Conservation (phyloP, 2,797 vertebrate genomes). For the Sebastes oblongus region DNA sequence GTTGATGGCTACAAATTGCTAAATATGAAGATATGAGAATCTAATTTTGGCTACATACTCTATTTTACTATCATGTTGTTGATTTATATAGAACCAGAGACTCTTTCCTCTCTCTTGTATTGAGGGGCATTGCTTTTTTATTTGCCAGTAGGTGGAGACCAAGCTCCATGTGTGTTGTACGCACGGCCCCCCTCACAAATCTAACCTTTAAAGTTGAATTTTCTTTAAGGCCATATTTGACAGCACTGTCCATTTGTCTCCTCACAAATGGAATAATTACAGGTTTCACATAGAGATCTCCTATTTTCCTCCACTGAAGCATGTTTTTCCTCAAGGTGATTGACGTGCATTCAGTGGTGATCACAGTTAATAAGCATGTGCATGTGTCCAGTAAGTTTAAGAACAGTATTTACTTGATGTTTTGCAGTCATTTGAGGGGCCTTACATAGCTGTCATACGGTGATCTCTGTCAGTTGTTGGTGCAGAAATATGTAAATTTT, state of each 20-base stretch:
- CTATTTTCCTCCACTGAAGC: conserved; percentile 18
- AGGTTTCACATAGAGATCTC: conserved; percentile 45
- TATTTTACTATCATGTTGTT: neutral
- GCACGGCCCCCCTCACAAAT: conserved; percentile 45
- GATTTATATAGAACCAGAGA: conserved; percentile 24
- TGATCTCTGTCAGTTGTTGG: neutral
- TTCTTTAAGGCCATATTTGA: conserved; percentile 63
- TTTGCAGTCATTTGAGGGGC: conserved; percentile 37
- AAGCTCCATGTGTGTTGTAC: conserved; percentile 71
- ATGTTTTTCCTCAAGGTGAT: conserved; percentile 30
- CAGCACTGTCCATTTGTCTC: conserved; percentile 63
- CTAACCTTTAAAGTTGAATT: conserved; percentile 65
- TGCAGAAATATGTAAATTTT: neutral
- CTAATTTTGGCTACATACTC: neutral
- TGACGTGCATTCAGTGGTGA: conserved; percentile 47
- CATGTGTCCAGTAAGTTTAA: conserved; percentile 23
- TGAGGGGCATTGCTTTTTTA: conserved; percentile 40
- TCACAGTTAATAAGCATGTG: conserved; percentile 48
- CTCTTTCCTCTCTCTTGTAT: neutral
- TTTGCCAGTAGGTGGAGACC: conserved; percentile 85
- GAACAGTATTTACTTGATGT: conserved; percentile 27
- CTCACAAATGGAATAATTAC: conserved; percentile 70
- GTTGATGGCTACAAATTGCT: neutral
- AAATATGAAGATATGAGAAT: neutral
- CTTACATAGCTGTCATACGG: conserved; percentile 1